Base-by-base conservation (phyloP, 2,797 vertebrate species). In the Parotocinclus haroldoi region DNA sequence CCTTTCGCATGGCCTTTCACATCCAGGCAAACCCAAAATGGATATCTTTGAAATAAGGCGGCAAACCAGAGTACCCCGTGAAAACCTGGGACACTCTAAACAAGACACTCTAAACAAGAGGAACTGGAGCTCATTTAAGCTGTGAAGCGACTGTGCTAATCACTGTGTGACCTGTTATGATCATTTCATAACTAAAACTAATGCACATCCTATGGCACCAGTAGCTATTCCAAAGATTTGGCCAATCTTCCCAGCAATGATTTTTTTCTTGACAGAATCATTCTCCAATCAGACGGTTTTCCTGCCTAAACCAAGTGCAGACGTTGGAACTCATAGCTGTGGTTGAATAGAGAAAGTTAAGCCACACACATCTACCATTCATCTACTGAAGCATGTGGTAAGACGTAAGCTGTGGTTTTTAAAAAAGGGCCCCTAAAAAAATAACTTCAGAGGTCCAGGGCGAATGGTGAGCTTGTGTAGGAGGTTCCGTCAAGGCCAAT, bases 381-480 rank as follows among this genome's bases (percentile, higher is more conserved):
- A 73, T 56, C 58, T 71, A 55, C 67, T 71, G 74, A 72, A 62
- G 83, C 80, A 79, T 82, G 86, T 74, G 86, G 86, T 84, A 69
- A 78, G 64, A 73, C 79, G 51, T 81, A 79, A 46, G 70, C 62
- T 39, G 69, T 67, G 79, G 78, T 78, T 70, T 69, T 74, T 69
- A 78, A 73, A 80, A 73, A 78, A 78, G 81, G 81, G 79, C 85
- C 40, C 14, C 53, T 74, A 48, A 69, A 52, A 74, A 38, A 72
- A 64, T 63, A 65, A 70, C 64, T 52, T 81, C 55, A 54, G 52
- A 45, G 49, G 69, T 69, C 82, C 82, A 79, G 85, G 81, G 83
- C 83, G 80, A 84, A 82, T 76, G 78, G 73, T 76, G 68, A 69
- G 72, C 45, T 56, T 66, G 68, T 76, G 81, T 82, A 73, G 70